These are phyloP conservation scores for Anser brachyrhynchus DNA, from an alignment of 2,113 vertebrate genomes.

Conservation along the genomic window DNA sequence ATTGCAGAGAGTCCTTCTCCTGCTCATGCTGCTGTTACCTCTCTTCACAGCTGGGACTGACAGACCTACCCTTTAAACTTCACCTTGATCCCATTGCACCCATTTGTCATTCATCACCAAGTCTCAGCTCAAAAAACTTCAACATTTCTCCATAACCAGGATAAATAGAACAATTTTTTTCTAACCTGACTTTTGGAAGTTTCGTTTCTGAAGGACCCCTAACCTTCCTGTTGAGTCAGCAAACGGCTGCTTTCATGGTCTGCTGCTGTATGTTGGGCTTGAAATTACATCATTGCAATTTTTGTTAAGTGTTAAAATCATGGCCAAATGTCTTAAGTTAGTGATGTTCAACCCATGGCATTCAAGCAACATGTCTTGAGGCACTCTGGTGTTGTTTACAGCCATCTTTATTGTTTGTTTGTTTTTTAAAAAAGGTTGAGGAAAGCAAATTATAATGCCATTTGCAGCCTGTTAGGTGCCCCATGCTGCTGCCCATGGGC, in stretches of 20 bases:
- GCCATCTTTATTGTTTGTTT: no score
- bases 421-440: background rate
- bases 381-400: background rate
- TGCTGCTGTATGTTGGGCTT: background rate
- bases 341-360: background rate
- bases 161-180: background rate
- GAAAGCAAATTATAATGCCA: background rate
- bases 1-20: background rate
- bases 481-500: background rate
- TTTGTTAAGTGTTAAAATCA: background rate
- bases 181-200: background rate
- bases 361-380: background rate
- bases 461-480: background rate
- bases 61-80: background rate
- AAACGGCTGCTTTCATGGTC: background rate
- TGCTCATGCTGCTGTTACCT: accelerated
- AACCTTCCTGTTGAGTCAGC: background rate
- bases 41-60: no score
- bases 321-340: background rate
- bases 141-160: background rate
- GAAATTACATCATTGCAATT: background rate
- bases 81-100: background rate
- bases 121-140: background rate
- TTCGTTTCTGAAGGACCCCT: background rate
- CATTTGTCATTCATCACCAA: background rate